Evolutionary conservation across 2,113 vertebrate genomes (phyloP), one percentile per base, ranked within the genome.

Genomic region (Syrmaticus mikado): DNA sequence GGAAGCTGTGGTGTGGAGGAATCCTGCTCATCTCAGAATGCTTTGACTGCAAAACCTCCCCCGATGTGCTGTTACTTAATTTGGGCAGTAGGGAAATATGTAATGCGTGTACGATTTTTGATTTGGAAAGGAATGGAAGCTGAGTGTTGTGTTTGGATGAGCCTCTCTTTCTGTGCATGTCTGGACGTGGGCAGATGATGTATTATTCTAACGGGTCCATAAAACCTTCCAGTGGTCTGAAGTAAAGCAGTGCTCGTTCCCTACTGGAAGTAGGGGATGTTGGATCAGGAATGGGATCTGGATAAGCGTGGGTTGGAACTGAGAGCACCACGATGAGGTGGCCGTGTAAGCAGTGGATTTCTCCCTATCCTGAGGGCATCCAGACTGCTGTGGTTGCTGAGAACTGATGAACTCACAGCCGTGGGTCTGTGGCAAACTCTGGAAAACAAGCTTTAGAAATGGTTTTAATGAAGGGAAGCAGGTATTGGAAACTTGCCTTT

Each of bases 131-230:
- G 85, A 60, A 41, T 7, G 32, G 85, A 43, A 80, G 65, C 25
- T 43, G 85, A 38, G 46, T 72, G 95, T 61, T 90, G 83, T 75
- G 8, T 66, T 93, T 76, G 96, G 95, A 79, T 28, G 40, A 90
- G 62, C 19, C 13, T 14, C 16, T 46, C 55, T 17, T 30, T 43
- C 48, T 30, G 72, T 46, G 72, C n/a, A 1, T 28, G 52, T 62
- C 73, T 89, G 78, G 71, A 14, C 12, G 36, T 30, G 48, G 36
- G 7, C 62, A 58, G 48, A 11, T 64, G 68, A 15, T 53, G 2
- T n/a, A 22, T 90, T 46, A n/a, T 61, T 77, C 25, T 61, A 75
- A 46, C 32, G 38, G 58, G 38, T 43, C 64, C 24, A 13, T 77
- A 67, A 68, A 78, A 52, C 4, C 3, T 18, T 72, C 34, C 13